A percentile compares a stretch with the other conserved stretches of the same genome.
Conservation (phyloP, 2,113 vertebrate species). For the Porphyrio hochstetteri region DNA sequence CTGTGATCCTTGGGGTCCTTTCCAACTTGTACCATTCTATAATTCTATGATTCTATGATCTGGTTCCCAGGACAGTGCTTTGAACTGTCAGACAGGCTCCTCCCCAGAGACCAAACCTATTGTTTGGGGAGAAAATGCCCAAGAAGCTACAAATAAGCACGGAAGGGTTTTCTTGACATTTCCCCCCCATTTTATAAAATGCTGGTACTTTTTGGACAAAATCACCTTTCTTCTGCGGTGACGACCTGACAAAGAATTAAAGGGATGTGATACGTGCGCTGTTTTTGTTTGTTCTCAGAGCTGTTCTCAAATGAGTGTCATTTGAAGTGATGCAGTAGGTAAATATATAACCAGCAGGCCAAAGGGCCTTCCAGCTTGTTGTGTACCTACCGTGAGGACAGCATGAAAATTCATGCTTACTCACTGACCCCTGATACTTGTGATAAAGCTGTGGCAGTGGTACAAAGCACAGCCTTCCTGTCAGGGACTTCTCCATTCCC, state of each 20-base stretch:
- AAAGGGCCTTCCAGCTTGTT: not conserved
- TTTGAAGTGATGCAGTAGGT: not conserved
- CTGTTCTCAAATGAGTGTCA: not conserved
- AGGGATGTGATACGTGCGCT: rapidly evolving
- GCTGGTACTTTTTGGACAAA: not conserved
- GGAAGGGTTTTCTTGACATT: not conserved
- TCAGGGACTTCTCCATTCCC: not conserved
- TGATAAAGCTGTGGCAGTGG: not conserved
- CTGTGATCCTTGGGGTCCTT: too few species aligned
- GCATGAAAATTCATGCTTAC: not conserved
- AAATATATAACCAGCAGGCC: not conserved
- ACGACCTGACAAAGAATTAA: not conserved
- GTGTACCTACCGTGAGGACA: not conserved
- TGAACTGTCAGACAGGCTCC: not conserved
- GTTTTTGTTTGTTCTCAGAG: not conserved
- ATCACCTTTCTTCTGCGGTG: not conserved
- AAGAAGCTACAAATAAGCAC: not conserved
- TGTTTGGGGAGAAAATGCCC: not conserved
- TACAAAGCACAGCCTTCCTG: not conserved
- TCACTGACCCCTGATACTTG: not conserved
- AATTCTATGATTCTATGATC: too few species aligned
- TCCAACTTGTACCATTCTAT: too few species aligned
- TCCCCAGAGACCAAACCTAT: not conserved
- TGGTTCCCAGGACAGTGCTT: not conserved
- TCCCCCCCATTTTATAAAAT: not conserved